Conservation (phyloP, 2,797 vertebrate species). For the Hozukius guyotensis region DNA sequence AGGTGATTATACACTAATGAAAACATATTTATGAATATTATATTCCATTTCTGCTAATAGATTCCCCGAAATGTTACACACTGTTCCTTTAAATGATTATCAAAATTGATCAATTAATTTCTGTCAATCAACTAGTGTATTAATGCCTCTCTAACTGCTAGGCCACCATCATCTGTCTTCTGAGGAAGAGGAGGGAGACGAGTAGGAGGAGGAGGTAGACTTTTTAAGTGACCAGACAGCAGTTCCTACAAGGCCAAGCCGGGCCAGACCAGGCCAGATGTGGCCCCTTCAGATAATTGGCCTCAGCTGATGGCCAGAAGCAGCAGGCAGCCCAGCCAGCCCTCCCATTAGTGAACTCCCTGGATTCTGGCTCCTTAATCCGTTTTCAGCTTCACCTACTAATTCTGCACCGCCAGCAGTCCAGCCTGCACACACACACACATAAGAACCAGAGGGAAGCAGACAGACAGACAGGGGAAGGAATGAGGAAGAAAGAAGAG, state of each 20-base stretch:
- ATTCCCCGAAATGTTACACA: no score
- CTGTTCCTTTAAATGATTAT: background rate
- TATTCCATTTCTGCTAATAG: no score
- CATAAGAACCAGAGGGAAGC: conserved; percentile 12
- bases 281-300: conserved; percentile 65
- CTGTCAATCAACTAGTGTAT: background rate
- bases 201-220: background rate
- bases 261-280: conserved; percentile 58
- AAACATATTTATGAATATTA: no score
- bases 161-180: background rate
- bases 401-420: conserved; percentile 58
- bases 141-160: background rate
- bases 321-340: conserved; percentile 46
- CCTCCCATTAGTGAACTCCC: conserved; percentile 61
- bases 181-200: background rate
- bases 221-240: conserved; percentile 27
- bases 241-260: conserved; percentile 21
- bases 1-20: no score
- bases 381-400: conserved; percentile 64
- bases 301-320: conserved; percentile 70
- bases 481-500: conserved; percentile 19
- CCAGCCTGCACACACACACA: conserved; percentile 3
- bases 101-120: background rate
- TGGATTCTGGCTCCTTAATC: conserved; percentile 66
- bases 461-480: conserved; percentile 10